Conservation (phyloP, 2,888 invertebrate genomes). For the Camptogramma bilineatum region DNA sequence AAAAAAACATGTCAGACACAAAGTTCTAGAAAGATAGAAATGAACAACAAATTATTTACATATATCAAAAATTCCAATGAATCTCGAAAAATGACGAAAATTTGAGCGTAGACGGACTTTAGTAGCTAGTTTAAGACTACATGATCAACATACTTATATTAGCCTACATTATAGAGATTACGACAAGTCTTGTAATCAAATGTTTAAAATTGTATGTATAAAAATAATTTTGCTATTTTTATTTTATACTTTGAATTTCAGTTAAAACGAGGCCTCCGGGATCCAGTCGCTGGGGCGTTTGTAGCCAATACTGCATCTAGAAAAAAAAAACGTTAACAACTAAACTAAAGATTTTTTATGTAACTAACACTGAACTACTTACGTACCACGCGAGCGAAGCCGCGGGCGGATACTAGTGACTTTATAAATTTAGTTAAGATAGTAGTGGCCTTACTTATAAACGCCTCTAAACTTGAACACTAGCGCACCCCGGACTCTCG, state of each 20-base stretch:
- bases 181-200: constrained; percentile 14
- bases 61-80: constrained; percentile 28
- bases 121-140: constrained; percentile 19
- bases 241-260: constrained; percentile 28
- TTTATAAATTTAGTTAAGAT: no score
- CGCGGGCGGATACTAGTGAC: no score
- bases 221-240: constrained; percentile 38
- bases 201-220: constrained; percentile 29
- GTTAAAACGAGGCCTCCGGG: constrained; percentile 32
- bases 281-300: constrained; percentile 32
- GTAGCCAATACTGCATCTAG: constrained; percentile 48
- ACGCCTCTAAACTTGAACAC: no score
- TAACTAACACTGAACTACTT: background rate
- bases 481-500: no score
- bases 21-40: constrained; percentile 30
- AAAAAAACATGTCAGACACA: constrained; percentile 26
- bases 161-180: constrained; percentile 21
- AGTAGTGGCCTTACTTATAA: no score
- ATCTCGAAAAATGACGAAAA: constrained; percentile 11
- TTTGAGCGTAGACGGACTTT: constrained; percentile 32
- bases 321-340: constrained; percentile 7
- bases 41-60: constrained; percentile 38
- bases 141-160: constrained; percentile 19
- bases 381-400: no score
- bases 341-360: background rate